Base-by-base conservation (phyloP, 2,113 vertebrate genomes). In the Mellivora capensis region DNA sequence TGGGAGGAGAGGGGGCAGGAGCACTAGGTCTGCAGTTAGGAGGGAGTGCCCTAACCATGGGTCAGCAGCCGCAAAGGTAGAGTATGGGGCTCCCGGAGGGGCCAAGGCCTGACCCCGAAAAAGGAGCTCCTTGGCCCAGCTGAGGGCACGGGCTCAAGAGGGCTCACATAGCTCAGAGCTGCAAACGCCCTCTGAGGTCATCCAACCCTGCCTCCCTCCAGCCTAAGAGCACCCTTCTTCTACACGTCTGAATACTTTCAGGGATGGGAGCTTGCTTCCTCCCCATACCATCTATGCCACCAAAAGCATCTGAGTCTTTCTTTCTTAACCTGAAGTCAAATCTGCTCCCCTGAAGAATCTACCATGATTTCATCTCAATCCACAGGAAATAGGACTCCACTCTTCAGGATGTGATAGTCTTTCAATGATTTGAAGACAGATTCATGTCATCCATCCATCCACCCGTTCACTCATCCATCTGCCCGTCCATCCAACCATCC, bases 161-260 rank as follows among this genome's bases (percentile, higher is more conserved):
- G 42, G 47, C 47, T 39, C 49, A 44, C 0, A 5, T 3, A 17
- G 42, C 42, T 57, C 59, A 49, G 74, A 52, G 23, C 42, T 47
- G 42, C 64, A 72, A 71, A 81, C 69, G 27, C 13, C 5, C n/a
- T 27, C 27, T 1, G 39, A 37, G 42, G 42, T 20, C 57, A 15
- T 5, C 79, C 7, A 25, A 8, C 29, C 31, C 25, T 15, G 1
- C n/a, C 21, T 25, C 31, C 17, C 1, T 0, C 31, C 18, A n/a
- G 59, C 61, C 31, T 42, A 47, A 29, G 82, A 85, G 64, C 34
- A n/a, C n/a, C n/a, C 12, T 72, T 71, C 44, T 0, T 15, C 37
- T 21, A 13, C 1, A 27, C 29, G 8, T 23, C 91, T 23, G 13
- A 39, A 57, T 54, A 57, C 23, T 29, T 4, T 31, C 17, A 25